phyloP scores from a whole-genome alignment of 2,113 vertebrate species.

The Rostratula benghalensis region DNA sequence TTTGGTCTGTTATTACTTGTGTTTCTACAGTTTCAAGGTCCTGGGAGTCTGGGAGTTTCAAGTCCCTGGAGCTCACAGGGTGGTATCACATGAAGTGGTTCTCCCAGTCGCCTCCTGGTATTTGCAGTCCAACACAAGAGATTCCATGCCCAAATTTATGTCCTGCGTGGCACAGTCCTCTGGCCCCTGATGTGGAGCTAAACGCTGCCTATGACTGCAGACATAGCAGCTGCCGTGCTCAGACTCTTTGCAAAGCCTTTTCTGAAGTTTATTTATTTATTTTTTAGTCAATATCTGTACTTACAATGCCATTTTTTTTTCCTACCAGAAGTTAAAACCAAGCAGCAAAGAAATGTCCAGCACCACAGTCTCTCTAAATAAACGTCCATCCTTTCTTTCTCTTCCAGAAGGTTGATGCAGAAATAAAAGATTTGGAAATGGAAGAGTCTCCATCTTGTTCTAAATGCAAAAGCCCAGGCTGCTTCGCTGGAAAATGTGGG shows the following conservation, averaged over 20 bases:
- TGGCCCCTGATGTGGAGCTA: not conserved
- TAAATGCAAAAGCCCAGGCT: not conserved
- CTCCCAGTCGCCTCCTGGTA: not conserved
- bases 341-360: not conserved
- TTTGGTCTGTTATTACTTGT: not conserved
- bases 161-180: not conserved
- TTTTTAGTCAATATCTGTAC: not conserved
- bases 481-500: not conserved
- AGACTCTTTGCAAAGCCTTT: not conserved
- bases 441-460: not conserved
- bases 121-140: not conserved
- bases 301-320: not conserved
- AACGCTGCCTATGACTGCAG: too few relatives aligned
- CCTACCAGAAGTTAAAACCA: not conserved
- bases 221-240: too few relatives aligned
- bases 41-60: too few relatives aligned
- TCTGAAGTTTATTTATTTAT: not conserved
- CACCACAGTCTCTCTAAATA: not conserved
- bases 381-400: not conserved
- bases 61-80: not conserved
- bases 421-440: not conserved
- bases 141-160: not conserved
- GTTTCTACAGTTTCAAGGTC: not conserved
- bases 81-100: rapidly evolving
- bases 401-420: not conserved